Evolutionary conservation across 2,797 vertebrate genomes (phyloP).

Genomic region (Avahi laniger): DNA sequence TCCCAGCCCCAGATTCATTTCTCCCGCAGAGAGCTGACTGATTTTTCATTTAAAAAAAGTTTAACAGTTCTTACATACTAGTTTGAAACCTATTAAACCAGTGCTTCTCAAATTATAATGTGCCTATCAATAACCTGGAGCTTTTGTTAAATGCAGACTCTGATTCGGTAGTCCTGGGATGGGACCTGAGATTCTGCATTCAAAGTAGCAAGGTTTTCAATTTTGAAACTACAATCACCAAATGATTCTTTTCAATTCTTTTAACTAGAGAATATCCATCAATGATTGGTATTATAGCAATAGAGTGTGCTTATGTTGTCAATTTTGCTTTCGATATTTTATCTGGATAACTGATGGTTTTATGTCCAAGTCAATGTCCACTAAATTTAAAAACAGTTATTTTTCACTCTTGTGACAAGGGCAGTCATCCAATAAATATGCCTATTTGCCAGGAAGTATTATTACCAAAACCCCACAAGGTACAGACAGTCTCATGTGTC

Average conservation of each 20-base stretch:
- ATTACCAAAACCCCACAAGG: background rate
- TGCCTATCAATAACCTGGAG: background rate
- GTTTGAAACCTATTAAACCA: background rate
- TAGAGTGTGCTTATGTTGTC: background rate
- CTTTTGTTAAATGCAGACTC: conserved; percentile 24
- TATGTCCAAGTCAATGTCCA: background rate
- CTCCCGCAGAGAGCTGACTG: background rate
- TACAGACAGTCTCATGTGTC: background rate
- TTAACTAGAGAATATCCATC: background rate
- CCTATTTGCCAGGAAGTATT: background rate
- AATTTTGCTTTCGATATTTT: conserved; percentile 39
- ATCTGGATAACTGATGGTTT: background rate
- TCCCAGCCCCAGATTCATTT: background rate
- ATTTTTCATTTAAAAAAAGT: background rate
- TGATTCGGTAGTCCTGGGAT: background rate
- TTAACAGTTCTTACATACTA: background rate
- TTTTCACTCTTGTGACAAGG: background rate
- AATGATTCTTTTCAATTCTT: background rate
- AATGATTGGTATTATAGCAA: background rate
- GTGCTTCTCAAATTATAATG: background rate
- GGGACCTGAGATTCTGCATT: background rate
- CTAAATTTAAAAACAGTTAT: background rate
- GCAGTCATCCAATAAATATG: background rate
- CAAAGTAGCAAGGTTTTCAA: background rate
- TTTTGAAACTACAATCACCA: background rate